Evolutionary conservation across 2,888 invertebrate species (phyloP), one percentile per base, ranked within the genome.

Genomic region (Caenorhabditis parvicauda): DNA sequence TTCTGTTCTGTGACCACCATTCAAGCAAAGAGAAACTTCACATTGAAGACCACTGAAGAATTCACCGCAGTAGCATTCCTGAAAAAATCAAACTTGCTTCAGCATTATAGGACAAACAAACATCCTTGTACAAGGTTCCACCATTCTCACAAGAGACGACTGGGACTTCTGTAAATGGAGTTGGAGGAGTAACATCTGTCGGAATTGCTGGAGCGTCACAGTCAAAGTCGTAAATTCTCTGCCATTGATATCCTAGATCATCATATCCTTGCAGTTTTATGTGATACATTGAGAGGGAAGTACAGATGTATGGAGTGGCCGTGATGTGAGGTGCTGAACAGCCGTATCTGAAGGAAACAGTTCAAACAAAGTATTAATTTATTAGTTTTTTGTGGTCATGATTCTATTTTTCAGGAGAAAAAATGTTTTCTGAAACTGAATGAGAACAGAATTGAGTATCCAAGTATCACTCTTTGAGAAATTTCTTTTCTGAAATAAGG

Each of bases 61-160:
- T n/a, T 64, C 60, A n/a, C 67, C 69, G 38, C 74, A 74, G 37
- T 65, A 70, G 46, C 74, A 74, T 9, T 46, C 48, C 60, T 69
- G 45, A 38, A 64, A 43, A 19, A 38, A 38, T 4, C 17, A 38
- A 7, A 19, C 39, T 21, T 7, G n/a, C 21, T 38, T 38, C 21
- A 38, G 21, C 14, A 4, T 38, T 38, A 4, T 38, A 21, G 32
- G 24, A 32, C 32, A 50, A 42, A 24, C 17, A 21, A 37, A 9
- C 25, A 39, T 38, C 41, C 24, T 70, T 64, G 21, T 56, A 55
- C 14, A 73, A 43, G 14, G 55, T 57, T 39, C 73, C 73, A 2
- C 57, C 67, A 38, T 73, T 73, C 27, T 64, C 47, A 60, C 73
- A 73, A 42, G 58, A 59, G 12, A 43, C 49, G 2, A 66, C 56